These are phyloP conservation scores for Cetoscarus ocellatus DNA, from an alignment of 2,797 vertebrate genomes.

Conservation along the genomic window DNA sequence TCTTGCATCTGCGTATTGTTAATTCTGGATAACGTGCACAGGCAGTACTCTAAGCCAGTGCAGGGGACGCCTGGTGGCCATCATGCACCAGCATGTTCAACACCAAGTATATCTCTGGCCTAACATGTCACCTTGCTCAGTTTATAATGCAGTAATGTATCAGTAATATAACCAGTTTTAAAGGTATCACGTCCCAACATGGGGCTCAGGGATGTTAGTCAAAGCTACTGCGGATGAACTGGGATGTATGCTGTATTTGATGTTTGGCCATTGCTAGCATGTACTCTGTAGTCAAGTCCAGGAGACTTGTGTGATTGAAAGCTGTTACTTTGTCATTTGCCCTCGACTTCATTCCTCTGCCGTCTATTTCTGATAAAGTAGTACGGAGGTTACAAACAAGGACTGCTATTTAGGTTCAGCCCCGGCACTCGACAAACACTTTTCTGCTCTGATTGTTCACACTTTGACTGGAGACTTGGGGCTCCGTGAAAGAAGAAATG, in stretches of 20 bases:
- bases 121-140: too few relatives aligned
- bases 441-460: constrained; percentile 65
- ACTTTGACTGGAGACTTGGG: constrained; percentile 15
- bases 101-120: too few relatives aligned
- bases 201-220: neutral
- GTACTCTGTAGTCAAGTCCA: constrained; percentile 15
- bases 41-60: too few relatives aligned
- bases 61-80: too few relatives aligned
- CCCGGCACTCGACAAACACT: constrained; percentile 60
- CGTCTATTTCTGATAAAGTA: constrained; percentile 75
- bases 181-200: too few relatives aligned
- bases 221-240: constrained; percentile 14
- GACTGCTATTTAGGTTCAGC: constrained; percentile 68
- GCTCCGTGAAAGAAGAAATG: constrained; percentile 15
- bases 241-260: constrained; percentile 12
- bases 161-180: too few relatives aligned
- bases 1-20: too few relatives aligned
- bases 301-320: constrained; percentile 60
- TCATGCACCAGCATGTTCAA: too few relatives aligned
- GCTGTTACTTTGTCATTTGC: constrained; percentile 75
- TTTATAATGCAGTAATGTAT: too few relatives aligned
- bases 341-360: constrained; percentile 70
- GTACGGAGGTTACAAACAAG: constrained; percentile 47
- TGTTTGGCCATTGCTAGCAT: too few relatives aligned
- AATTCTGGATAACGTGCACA: too few relatives aligned